Evolutionary conservation across 2,113 vertebrate genomes (phyloP), one percentile per base, ranked within the genome.

Genomic region (Fukomys damarensis): DNA sequence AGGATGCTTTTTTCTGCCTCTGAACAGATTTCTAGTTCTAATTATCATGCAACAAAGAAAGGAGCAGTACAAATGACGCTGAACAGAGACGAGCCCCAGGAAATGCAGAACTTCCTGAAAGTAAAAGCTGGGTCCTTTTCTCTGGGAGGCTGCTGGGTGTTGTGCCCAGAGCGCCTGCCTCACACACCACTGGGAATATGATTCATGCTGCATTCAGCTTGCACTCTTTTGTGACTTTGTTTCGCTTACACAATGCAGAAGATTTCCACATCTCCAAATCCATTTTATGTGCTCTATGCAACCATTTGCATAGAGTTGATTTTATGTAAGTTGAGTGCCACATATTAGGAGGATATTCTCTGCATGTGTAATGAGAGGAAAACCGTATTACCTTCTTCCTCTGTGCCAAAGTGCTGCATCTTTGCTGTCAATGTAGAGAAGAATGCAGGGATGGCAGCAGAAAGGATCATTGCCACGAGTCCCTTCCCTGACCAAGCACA

Each of bases 11-110:
- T 68, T 32, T 49, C 66, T 9, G 7, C 81, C 24, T 68, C 80
- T 77, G 26, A 91, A 72, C 52, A 97, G 26, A 95, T 87, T 86
- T 72, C 30, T 52, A 81, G 14, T 81, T 80, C n/a, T 83, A 96
- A 95, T 96, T 95, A 86, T 20, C 35, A 92, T 80, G 32, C 24
- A 84, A 38, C 86, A 89, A 91, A 66, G 54, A 81, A 92, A 85
- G 52, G 10, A 91, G 54, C 32, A 6, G 28, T 10, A 86, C 41
- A 96, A 74, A 86, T 91, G 80, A 66, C 41, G 79, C 26, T 9
- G 59, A 86, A 65, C 58, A 74, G 79, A 87, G 30, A 20, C 70
- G 30, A 89, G 80, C 4, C 65, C 70, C 5, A 84, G 38, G 7
- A 96, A 95, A 93, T 19, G 66, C 14, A 80, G 24, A 82, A 20